phyloP scores from a whole-genome alignment of 92 coral and sea anemone genomes.

The Porites evermanni region DNA sequence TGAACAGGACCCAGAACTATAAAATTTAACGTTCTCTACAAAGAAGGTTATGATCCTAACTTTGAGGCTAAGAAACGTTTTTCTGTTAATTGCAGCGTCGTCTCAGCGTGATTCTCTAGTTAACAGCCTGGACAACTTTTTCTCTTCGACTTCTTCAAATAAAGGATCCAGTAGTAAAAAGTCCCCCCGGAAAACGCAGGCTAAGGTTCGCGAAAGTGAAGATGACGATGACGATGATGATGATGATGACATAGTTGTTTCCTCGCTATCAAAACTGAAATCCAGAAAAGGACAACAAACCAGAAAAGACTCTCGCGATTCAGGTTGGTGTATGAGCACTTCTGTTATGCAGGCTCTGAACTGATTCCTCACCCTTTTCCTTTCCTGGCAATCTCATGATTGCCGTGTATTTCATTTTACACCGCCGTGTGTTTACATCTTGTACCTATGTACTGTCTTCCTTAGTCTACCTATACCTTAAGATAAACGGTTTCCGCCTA shows the following conservation, averaged over 20 bases:
- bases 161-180: constrained; percentile 23
- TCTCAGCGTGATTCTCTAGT: constrained; percentile 29
- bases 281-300: constrained; percentile 27
- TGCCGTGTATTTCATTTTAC: too few species aligned
- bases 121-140: constrained; percentile 42
- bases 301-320: constrained; percentile 13
- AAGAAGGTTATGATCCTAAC: not conserved
- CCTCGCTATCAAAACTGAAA: constrained; percentile 21
- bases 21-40: not conserved
- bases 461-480: too few species aligned
- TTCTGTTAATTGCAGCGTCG: constrained; percentile 14
- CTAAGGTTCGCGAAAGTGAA: constrained; percentile 13
- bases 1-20: too few species aligned
- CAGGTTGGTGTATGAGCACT: constrained; percentile 15
- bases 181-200: constrained; percentile 27
- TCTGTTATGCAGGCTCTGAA: not conserved
- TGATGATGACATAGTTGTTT: constrained; percentile 24
- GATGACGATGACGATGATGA: constrained; percentile 53
- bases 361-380: too few species aligned
- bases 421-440: too few species aligned
- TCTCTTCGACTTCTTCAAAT: constrained; percentile 36
- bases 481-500: too few species aligned
- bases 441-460: too few species aligned
- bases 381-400: too few species aligned
- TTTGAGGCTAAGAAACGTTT: not conserved